phyloP scores from a whole-genome alignment of 2,113 vertebrate genomes.

The Atractosteus spatula region DNA sequence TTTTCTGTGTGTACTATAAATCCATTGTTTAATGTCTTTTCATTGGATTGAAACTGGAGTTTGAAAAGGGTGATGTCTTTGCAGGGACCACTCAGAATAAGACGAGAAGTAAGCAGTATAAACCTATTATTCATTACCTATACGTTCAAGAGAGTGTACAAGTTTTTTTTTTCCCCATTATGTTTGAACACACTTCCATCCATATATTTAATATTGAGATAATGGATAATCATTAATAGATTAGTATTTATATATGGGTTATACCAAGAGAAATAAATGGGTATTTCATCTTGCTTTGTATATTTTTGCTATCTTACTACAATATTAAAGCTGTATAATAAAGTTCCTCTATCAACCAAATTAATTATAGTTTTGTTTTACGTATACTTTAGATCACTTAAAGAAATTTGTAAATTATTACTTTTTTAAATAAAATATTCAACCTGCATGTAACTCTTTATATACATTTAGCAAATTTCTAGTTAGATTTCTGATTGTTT shows the following conservation, averaged over 20 bases:
- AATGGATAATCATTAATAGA: slow-evolving; percentile 59
- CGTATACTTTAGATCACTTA: slow-evolving; percentile 50
- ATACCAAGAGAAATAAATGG: slow-evolving; percentile 66
- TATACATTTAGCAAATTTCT: slow-evolving; percentile 32
- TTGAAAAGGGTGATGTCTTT: not conserved
- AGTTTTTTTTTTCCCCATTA: slow-evolving; percentile 42
- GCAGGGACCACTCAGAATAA: slow-evolving; percentile 55
- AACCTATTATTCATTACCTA: slow-evolving; percentile 4
- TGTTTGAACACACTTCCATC: slow-evolving; percentile 59
- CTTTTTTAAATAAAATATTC: slow-evolving; percentile 41
- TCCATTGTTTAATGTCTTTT: slow-evolving; percentile 11
- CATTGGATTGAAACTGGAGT: not conserved
- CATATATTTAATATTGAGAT: slow-evolving; percentile 54
- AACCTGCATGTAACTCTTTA: slow-evolving; percentile 38
- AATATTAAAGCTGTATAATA: slow-evolving; percentile 62
- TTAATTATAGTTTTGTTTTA: slow-evolving; percentile 52
- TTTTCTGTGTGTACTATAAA: slow-evolving; percentile 13
- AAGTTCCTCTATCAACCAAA: slow-evolving; percentile 58
- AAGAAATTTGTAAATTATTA: slow-evolving; percentile 61
- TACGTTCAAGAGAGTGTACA: slow-evolving; percentile 29
- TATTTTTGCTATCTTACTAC: slow-evolving; percentile 86
- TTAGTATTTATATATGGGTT: slow-evolving; percentile 85
- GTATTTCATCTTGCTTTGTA: slow-evolving; percentile 82
- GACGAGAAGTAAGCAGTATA: slow-evolving; percentile 34
- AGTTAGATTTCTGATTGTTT: slow-evolving; percentile 35